These are phyloP conservation scores for Cynaeus angustus DNA, from an alignment of 2,888 invertebrate species.

Conservation along the genomic window DNA sequence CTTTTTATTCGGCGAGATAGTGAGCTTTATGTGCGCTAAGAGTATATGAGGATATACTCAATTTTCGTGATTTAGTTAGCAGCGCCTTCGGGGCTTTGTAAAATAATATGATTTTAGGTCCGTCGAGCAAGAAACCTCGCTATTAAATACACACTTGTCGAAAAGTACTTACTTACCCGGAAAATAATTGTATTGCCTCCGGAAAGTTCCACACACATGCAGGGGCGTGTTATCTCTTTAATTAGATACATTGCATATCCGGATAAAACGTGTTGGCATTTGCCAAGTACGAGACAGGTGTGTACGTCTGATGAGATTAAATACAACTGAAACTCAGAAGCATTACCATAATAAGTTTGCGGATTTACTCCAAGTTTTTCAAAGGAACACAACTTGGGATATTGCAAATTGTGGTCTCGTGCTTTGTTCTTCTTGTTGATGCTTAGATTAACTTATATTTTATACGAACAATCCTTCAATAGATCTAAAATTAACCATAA, in stretches of 20 bases:
- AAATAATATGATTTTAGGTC: slow-evolving; percentile 12
- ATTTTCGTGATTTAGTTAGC: slow-evolving; percentile 21
- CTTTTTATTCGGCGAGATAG: slow-evolving; percentile 18
- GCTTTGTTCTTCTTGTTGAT: slow-evolving; percentile 1
- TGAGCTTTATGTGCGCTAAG: slow-evolving; percentile 18
- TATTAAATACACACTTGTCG: slow-evolving; percentile 3
- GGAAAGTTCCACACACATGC: slow-evolving; percentile 24
- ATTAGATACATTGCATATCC: slow-evolving; percentile 36
- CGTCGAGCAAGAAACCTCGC: background rate
- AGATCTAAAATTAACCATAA: background rate
- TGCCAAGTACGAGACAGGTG: slow-evolving; percentile 26
- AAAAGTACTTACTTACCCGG: slow-evolving; percentile 19
- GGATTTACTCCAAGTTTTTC: slow-evolving; percentile 3
- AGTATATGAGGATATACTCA: slow-evolving; percentile 7
- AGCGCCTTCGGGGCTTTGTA: background rate
- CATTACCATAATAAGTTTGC: slow-evolving; percentile 33
- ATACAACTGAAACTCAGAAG: slow-evolving; percentile 26
- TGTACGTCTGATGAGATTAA: slow-evolving; percentile 37
- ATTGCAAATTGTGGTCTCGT: background rate
- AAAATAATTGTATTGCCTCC: slow-evolving; percentile 24
- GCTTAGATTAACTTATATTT: too few relatives aligned
- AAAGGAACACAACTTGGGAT: background rate
- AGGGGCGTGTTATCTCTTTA: slow-evolving; percentile 36
- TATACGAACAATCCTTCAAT: background rate
- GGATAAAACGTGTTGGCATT: slow-evolving; percentile 34